These are phyloP conservation scores for Druceiella hillmani DNA, from an alignment of 2,888 invertebrate species.

Conservation along the genomic window DNA sequence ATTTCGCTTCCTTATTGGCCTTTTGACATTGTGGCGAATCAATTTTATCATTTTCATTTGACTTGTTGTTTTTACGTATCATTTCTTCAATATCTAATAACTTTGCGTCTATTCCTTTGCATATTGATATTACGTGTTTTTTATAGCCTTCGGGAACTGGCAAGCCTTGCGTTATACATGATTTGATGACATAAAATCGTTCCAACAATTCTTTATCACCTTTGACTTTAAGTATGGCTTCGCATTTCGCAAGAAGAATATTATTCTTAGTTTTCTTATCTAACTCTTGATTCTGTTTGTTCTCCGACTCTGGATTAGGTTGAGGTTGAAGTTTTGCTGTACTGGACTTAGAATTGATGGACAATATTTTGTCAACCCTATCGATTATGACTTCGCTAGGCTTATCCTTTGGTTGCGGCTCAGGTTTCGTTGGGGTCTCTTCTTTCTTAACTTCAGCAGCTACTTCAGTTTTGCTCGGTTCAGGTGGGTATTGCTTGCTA, in stretches of 20 bases:
- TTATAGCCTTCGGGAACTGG: conserved; percentile 42
- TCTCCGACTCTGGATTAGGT: no score
- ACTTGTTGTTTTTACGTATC: background rate
- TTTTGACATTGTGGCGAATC: background rate
- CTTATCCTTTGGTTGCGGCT: conserved; percentile 12
- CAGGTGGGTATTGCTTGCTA: conserved; percentile 14
- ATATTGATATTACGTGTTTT: conserved; percentile 41
- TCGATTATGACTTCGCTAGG: conserved; percentile 17
- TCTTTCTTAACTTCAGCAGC: conserved; percentile 24
- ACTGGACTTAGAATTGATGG: no score
- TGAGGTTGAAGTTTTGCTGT: no score
- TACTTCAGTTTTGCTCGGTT: conserved; percentile 22
- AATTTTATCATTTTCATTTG: background rate
- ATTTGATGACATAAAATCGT: conserved; percentile 42
- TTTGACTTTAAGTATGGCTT: conserved; percentile 37
- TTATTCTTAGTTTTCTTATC: conserved; percentile 33
- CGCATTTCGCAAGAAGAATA: conserved; percentile 37
- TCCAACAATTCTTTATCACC: conserved; percentile 40
- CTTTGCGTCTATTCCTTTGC: conserved; percentile 39
- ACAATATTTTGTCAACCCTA: no score
- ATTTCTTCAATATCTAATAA: conserved; percentile 28
- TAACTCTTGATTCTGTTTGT: no score
- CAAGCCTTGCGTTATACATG: conserved; percentile 38
- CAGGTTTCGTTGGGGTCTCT: no score
- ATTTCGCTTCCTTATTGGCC: background rate